Percentiles rank a stretch among this genome's conserved stretches.
Conservation (phyloP, 2,888 invertebrate species). For the Apantesis nais region DNA sequence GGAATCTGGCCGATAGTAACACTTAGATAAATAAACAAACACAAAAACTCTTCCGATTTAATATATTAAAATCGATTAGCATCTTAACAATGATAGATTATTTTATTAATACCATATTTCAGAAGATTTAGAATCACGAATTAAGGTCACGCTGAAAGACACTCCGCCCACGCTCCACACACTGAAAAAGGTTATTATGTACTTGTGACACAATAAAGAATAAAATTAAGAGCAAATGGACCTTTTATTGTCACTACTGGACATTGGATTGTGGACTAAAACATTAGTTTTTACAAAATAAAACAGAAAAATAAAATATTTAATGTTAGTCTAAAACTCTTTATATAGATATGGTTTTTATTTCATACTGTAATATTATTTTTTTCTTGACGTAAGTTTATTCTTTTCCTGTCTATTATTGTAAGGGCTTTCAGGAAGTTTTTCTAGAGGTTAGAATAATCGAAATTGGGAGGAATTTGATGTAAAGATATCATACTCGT, state of each 20-base stretch:
- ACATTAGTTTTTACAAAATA: not conserved
- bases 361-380: not conserved
- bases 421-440: not conserved
- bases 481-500: too few species aligned
- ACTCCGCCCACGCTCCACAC: not conserved
- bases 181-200: constrained; percentile 3
- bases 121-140: not conserved
- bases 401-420: not conserved
- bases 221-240: not conserved
- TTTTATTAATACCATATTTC: not conserved
- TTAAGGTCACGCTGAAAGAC: not conserved
- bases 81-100: not conserved
- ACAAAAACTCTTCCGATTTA: too few species aligned
- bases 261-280: not conserved
- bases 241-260: not conserved
- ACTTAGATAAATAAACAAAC: too few species aligned
- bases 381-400: not conserved
- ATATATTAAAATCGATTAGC: too few species aligned
- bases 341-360: not conserved
- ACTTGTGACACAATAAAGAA: not conserved
- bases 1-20: too few species aligned
- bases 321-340: not conserved
- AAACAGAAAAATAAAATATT: not conserved
- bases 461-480: too few species aligned
- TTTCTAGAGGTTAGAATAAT: too few species aligned